Conservation (phyloP, 1,140 invertebrate species). For the Papilio helenus region DNA sequence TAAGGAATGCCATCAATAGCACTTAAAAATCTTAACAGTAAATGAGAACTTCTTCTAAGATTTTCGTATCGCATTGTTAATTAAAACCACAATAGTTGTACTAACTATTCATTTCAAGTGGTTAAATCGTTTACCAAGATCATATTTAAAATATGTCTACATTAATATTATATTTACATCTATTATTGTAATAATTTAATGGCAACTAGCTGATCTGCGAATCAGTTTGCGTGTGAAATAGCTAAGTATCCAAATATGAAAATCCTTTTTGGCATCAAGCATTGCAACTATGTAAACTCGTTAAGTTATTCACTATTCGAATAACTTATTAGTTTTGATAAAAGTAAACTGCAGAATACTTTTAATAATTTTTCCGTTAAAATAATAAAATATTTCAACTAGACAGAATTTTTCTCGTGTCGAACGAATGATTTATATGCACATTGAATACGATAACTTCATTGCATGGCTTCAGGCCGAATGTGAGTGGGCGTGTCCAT, state of each 20-base stretch:
- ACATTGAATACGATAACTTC: slow-evolving; percentile 74
- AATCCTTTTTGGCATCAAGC: background rate
- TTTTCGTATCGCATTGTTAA: no score
- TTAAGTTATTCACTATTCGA: no score
- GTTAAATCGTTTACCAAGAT: background rate
- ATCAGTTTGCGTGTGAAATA: no score
- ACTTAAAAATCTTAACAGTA: no score
- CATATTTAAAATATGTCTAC: background rate
- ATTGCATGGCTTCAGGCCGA: slow-evolving; percentile 69
- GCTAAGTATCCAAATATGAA: background rate
- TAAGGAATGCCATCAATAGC: no score
- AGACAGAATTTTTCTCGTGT: slow-evolving; percentile 66
- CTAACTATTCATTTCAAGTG: background rate
- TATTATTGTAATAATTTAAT: no score
- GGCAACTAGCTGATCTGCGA: no score
- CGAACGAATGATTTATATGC: slow-evolving; percentile 68
- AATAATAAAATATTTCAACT: slow-evolving; percentile 72
- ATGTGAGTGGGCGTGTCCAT: slow-evolving; percentile 72
- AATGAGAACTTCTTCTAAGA: no score
- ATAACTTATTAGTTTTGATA: slow-evolving; percentile 46
- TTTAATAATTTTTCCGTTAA: slow-evolving; percentile 51
- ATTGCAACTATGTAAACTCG: background rate
- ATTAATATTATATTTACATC: no score
- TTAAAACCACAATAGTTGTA: background rate
- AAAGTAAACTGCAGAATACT: slow-evolving; percentile 47